Evolutionary conservation across 1,140 invertebrate species (phyloP), one percentile per base, ranked within the genome.

Genomic region (Brachystomella parvula): DNA sequence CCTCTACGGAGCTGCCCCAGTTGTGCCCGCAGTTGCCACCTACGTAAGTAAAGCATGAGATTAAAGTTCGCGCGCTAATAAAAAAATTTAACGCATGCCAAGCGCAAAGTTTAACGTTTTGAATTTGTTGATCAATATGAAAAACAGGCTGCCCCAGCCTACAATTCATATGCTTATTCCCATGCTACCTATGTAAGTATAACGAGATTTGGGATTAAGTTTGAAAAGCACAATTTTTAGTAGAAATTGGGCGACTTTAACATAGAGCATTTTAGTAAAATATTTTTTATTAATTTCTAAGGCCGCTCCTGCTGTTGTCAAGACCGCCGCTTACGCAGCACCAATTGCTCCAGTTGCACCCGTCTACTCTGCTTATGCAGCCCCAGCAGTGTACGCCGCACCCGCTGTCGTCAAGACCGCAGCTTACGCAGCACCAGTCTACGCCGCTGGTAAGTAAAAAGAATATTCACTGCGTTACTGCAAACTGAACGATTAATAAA

Each of bases 311-410:
- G 35, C 19, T 19, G 35, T 39, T 39, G 35, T 19, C 19, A 19
- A 6, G 6, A 6, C 35, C 6, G 6, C 19, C 19, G 35, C 35
- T 19, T 39, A 39, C 19, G 35, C 35, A 9, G 35, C 35, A 39
- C 35, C 35, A 39, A n/a, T n/a, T n/a, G n/a, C n/a, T n/a, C n/a
- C n/a, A n/a, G n/a, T n/a, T n/a, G n/a, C n/a, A n/a, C n/a, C n/a
- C n/a, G 35, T 19, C 12, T 53, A 53, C 24, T 3, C 49, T 6
- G 49, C 12, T 17, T 53, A 19, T 24, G 15, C 12, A 26, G 49
- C 49, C 49, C 49, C 49, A 26, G 49, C 49, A 53, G 49, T 53
- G 12, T 53, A 53, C 24, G 49, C 49, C 24, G 49, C 49, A 12
- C 49, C 49, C 12, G 49, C 49, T 19, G 49, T 53, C 6, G 49